Conservation (phyloP, 2,888 invertebrate species). For the Dryobota labecula region DNA sequence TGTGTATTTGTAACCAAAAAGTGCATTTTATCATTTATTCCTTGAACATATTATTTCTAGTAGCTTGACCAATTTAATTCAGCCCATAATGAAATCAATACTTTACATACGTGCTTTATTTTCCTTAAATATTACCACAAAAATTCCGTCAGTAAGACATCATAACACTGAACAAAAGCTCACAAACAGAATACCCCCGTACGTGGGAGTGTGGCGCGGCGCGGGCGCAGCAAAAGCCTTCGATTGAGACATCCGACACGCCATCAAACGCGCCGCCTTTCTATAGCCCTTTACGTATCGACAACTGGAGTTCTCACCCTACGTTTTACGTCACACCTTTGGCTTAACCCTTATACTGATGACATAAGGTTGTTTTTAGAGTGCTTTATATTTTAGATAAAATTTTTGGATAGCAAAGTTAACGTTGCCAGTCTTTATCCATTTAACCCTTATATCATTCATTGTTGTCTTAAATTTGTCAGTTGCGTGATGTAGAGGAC, state of each 20-base stretch:
- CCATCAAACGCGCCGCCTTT: conserved; percentile 86
- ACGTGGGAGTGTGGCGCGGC: conserved; percentile 77
- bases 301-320: conserved; percentile 72
- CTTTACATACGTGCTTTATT: conserved; percentile 49
- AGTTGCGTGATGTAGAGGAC: conserved; percentile 85
- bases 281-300: conserved; percentile 84
- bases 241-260: conserved; percentile 89
- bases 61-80: conserved; percentile 6
- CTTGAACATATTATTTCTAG: not conserved
- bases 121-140: conserved; percentile 55
- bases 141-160: conserved; percentile 68
- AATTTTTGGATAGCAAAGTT: conserved; percentile 25
- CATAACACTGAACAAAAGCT: conserved; percentile 70
- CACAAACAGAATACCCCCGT: conserved; percentile 72
- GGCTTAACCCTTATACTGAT: conserved; percentile 35
- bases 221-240: conserved; percentile 83
- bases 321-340: conserved; percentile 47
- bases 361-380: conserved; percentile 65
- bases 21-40: not conserved
- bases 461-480: conserved; percentile 89
- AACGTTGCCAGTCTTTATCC: conserved; percentile 77
- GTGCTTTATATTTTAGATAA: conserved; percentile 37
- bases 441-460: conserved; percentile 87
- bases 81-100: conserved; percentile 46
- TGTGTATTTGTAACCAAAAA: no score